Percentiles rank a stretch among this genome's conserved stretches.
Conservation (phyloP, 1,140 invertebrate species). For the Sogatella furcifera region DNA sequence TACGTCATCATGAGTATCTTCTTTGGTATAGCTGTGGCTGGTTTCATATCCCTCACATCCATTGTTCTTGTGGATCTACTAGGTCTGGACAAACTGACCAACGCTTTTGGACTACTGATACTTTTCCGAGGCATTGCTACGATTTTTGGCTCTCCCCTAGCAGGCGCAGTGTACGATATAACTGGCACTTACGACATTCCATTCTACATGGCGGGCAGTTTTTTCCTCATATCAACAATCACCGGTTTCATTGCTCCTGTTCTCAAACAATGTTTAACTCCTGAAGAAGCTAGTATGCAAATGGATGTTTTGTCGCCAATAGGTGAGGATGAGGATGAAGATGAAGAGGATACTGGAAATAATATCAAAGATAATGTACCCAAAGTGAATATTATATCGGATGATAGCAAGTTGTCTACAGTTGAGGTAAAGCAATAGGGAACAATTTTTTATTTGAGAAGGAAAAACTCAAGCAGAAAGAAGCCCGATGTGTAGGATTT, state of each 20-base stretch:
- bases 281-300: constrained; percentile 38
- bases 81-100: constrained; percentile 90
- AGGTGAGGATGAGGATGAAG: constrained; percentile 68
- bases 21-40: constrained; percentile 95
- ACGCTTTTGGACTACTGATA: constrained; percentile 91
- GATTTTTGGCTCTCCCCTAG: constrained; percentile 70
- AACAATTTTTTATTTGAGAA: too few species aligned
- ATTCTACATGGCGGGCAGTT: constrained; percentile 82
- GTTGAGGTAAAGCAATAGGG: too few species aligned
- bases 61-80: constrained; percentile 94
- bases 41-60: constrained; percentile 94
- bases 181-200: constrained; percentile 77
- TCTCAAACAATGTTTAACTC: constrained; percentile 49
- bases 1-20: constrained; percentile 77
- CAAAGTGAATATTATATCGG: too few species aligned
- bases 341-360: constrained; percentile 49
- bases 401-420: too few species aligned
- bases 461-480: too few species aligned
- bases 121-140: constrained; percentile 88
- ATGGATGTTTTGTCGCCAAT: constrained; percentile 65
- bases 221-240: constrained; percentile 75
- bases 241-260: constrained; percentile 75
- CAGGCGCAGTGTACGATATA: constrained; percentile 78
- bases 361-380: too few species aligned
- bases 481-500: too few species aligned